A percentile compares a stretch with the other conserved stretches of the same genome.
phyloP scores from a whole-genome alignment of 1,140 invertebrate genomes.

The Drosophila auraria region DNA sequence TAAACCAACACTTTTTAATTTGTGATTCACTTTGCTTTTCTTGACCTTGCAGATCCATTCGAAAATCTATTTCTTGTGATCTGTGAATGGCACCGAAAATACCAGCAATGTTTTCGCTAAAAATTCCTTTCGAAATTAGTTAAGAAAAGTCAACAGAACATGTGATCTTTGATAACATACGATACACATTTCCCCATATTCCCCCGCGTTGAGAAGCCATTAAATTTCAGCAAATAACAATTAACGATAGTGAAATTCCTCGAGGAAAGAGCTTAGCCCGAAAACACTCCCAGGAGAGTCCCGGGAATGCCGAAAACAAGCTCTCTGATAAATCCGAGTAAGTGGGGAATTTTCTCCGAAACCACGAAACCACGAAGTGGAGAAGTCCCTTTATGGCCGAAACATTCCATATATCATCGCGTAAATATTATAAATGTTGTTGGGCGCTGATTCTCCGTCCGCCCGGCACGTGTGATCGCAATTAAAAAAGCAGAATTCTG shows the following conservation, averaged over 20 bases:
- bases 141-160: neutral
- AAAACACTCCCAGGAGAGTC: conserved; percentile 15
- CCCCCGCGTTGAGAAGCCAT: neutral
- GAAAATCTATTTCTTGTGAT: too few species aligned
- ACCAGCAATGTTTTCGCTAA: neutral
- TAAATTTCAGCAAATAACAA: conserved; percentile 8
- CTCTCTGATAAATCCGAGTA: neutral
- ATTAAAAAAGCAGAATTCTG: conserved; percentile 60
- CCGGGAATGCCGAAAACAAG: conserved; percentile 3
- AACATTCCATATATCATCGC: conserved; percentile 68
- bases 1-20: neutral
- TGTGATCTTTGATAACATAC: neutral
- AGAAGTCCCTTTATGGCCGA: conserved; percentile 75
- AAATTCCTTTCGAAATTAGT: neutral
- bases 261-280: neutral
- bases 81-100: too few species aligned
- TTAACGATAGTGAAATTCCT: conserved; percentile 17
- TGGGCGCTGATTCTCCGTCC: conserved; percentile 15
- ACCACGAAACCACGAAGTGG: conserved; percentile 12
- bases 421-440: conserved; percentile 45
- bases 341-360: neutral
- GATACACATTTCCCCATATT: neutral
- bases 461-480: conserved; percentile 73
- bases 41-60: neutral
- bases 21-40: neutral